Conservation (phyloP, 2,797 vertebrate genomes). For the Serranus cabrilla region DNA sequence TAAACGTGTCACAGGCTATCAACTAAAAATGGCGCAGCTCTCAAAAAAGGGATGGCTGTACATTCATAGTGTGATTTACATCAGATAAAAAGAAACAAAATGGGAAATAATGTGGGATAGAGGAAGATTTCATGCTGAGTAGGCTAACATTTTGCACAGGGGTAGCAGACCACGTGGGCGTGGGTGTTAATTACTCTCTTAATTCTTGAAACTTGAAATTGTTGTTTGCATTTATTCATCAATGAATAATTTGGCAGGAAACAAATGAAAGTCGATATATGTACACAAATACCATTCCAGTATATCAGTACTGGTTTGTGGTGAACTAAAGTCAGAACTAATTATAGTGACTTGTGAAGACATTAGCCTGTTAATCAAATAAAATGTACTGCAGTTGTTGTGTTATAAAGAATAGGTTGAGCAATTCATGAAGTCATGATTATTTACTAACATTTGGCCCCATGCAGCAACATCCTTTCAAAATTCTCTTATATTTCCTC, state of each 20-base stretch:
- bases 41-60: neutral
- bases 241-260: slow-evolving; percentile 7
- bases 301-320: neutral
- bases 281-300: neutral
- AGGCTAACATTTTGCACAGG: neutral
- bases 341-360: neutral
- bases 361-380: neutral
- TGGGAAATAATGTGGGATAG: neutral
- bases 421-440: neutral
- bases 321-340: neutral
- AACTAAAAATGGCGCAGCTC: neutral
- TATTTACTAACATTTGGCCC: neutral
- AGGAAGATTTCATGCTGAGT: neutral
- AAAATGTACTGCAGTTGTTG: neutral
- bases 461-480: neutral
- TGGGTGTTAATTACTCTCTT: neutral
- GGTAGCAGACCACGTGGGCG: neutral
- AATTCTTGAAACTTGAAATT: neutral
- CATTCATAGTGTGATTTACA: neutral
- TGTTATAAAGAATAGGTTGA: neutral
- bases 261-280: neutral
- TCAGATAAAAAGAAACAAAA: neutral
- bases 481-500: no score
- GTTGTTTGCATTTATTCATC: neutral
- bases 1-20: neutral